These are phyloP conservation scores for Brotula barbata DNA, from an alignment of 2,797 vertebrate species.

Conservation along the genomic window DNA sequence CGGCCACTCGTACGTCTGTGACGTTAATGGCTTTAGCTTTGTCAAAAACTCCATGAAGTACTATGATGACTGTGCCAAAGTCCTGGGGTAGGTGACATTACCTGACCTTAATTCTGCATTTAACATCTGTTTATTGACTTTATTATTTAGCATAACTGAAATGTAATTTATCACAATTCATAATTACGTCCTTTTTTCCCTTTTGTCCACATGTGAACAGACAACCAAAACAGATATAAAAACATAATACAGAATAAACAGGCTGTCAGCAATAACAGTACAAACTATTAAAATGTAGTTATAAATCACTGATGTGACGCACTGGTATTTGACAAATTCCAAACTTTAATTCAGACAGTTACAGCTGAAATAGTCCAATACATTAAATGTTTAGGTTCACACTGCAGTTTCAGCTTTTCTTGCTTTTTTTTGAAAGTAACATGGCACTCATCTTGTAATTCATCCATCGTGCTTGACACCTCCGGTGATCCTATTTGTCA, in stretches of 20 bases:
- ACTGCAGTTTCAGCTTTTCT: background rate
- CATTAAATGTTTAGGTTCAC: background rate
- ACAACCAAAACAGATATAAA: background rate
- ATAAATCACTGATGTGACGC: background rate
- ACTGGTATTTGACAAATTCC: background rate
- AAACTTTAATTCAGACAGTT: background rate
- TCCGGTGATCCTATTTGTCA: background rate
- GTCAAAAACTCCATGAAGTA: constrained; percentile 99
- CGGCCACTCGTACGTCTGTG: constrained; percentile 95
- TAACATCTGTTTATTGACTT: too few species aligned
- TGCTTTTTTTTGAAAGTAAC: background rate
- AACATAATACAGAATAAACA: too few species aligned
- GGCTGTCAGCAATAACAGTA: too few species aligned
- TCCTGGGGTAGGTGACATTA: constrained; percentile 84
- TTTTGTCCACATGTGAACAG: background rate
- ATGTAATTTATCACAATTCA: background rate
- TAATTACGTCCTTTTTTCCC: background rate
- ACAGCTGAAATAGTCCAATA: background rate
- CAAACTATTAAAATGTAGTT: background rate
- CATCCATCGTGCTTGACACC: background rate
- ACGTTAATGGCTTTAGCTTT: constrained; percentile 97
- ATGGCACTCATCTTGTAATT: constrained; percentile 5
- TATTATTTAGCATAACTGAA: background rate
- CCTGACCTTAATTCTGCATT: too few species aligned
- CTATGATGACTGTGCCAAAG: constrained; percentile 98